These are phyloP conservation scores for Scaptomyza reducta DNA, from an alignment of 2,888 invertebrate species.

Conservation along the genomic window DNA sequence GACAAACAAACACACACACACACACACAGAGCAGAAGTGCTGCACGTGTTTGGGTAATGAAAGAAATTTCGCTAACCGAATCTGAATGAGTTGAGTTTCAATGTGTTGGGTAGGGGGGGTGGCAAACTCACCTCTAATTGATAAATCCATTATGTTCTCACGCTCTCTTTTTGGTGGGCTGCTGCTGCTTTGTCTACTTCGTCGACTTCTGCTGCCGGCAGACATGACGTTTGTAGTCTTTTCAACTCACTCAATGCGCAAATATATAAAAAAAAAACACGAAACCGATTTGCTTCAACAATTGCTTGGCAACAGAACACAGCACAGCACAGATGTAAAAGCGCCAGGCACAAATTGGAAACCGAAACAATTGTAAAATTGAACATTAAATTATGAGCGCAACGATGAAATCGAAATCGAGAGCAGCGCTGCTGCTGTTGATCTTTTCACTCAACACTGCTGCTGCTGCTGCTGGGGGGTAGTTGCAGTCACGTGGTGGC, in stretches of 20 bases:
- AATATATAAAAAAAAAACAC: constrained; percentile 17
- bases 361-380: constrained; percentile 60
- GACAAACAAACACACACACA: constrained; percentile 19
- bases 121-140: constrained; percentile 76
- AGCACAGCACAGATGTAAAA: constrained; percentile 29
- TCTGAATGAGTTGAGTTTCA: constrained; percentile 42
- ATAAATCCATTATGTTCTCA: constrained; percentile 80
- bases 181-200: constrained; percentile 15
- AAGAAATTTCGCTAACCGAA: constrained; percentile 35
- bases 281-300: constrained; percentile 35
- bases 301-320: constrained; percentile 40
- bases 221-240: constrained; percentile 35
- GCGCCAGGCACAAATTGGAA: constrained; percentile 36
- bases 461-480: constrained; percentile 16
- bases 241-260: constrained; percentile 25
- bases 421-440: constrained; percentile 28
- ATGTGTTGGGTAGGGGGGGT: not conserved
- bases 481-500: constrained; percentile 52
- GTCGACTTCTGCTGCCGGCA: constrained; percentile 38
- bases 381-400: constrained; percentile 65
- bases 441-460: constrained; percentile 21
- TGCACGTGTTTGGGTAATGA: constrained; percentile 48
- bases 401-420: constrained; percentile 22
- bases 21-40: constrained; percentile 1
- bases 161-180: constrained; percentile 28